These are phyloP conservation scores for Corydoras maculifer DNA, from an alignment of 2,113 vertebrate genomes.

Conservation along the genomic window DNA sequence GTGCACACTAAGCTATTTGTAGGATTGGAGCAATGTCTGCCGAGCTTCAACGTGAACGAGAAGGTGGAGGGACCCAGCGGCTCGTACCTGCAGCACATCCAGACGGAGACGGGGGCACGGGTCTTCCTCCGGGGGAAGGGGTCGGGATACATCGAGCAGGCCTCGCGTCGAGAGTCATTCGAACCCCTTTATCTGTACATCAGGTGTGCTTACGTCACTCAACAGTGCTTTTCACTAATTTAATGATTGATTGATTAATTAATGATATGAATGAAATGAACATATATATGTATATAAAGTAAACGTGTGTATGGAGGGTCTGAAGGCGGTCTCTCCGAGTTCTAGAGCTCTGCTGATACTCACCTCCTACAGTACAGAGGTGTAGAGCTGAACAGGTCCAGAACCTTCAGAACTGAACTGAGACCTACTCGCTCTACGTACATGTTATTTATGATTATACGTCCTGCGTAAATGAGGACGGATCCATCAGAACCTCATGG, in stretches of 20 bases:
- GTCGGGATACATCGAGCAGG: constrained; percentile 94
- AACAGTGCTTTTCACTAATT: no score
- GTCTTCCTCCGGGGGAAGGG: constrained; percentile 90
- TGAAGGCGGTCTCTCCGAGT: constrained; percentile 66
- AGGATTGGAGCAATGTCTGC: constrained; percentile 83
- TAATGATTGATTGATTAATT: no score
- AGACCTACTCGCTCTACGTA: constrained; percentile 61
- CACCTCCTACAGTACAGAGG: constrained; percentile 71
- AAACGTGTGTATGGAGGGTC: constrained; percentile 59
- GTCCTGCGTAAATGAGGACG: no score
- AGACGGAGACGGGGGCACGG: constrained; percentile 89
- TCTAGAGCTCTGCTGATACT: constrained; percentile 63
- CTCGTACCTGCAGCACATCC: constrained; percentile 91
- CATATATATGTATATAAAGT: no score
- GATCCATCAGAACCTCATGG: no score
- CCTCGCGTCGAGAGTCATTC: constrained; percentile 90
- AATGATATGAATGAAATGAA: no score
- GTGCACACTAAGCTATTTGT: constrained; percentile 98
- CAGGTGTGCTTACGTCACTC: constrained; percentile 63
- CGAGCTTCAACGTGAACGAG: constrained; percentile 86
- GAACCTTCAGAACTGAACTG: constrained; percentile 23
- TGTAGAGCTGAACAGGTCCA: constrained; percentile 67
- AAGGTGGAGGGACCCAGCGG: constrained; percentile 90
- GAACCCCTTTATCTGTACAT: constrained; percentile 98
- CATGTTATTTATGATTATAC: no score